These are phyloP conservation scores for Caradrina clavipalpis DNA, from an alignment of 2,888 invertebrate genomes.

Conservation along the genomic window DNA sequence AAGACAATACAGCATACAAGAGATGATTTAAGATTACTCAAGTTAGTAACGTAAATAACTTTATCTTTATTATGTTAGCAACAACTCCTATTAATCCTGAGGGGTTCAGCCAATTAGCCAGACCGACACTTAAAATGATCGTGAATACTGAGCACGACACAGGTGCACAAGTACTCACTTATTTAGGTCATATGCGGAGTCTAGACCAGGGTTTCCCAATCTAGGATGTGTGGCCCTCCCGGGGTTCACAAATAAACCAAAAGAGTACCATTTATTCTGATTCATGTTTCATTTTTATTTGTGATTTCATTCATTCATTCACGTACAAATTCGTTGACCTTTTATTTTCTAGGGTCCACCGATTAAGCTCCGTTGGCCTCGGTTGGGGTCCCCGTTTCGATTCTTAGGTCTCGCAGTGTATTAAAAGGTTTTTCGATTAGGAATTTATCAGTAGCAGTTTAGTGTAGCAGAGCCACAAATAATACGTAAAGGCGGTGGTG, in stretches of 20 bases:
- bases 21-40: background rate
- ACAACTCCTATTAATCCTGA: constrained; percentile 16
- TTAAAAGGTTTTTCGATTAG: too few species aligned
- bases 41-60: background rate
- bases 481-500: too few species aligned
- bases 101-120: constrained; percentile 38
- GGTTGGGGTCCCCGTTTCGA: too few species aligned
- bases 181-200: constrained; percentile 36
- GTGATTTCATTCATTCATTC: too few species aligned
- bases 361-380: background rate
- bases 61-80: constrained; percentile 2
- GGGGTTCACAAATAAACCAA: background rate
- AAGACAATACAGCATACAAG: too few species aligned
- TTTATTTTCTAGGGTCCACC: too few species aligned
- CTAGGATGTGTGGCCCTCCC: background rate
- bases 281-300: too few species aligned
- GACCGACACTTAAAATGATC: constrained; percentile 42
- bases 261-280: too few species aligned
- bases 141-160: constrained; percentile 44
- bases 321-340: too few species aligned
- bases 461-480: too few species aligned
- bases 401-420: too few species aligned
- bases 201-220: constrained; percentile 18
- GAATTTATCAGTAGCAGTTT: too few species aligned
- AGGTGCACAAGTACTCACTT: constrained; percentile 50